Conservation (phyloP, 2,113 vertebrate genomes). For the Sporophila hypoxantha region DNA sequence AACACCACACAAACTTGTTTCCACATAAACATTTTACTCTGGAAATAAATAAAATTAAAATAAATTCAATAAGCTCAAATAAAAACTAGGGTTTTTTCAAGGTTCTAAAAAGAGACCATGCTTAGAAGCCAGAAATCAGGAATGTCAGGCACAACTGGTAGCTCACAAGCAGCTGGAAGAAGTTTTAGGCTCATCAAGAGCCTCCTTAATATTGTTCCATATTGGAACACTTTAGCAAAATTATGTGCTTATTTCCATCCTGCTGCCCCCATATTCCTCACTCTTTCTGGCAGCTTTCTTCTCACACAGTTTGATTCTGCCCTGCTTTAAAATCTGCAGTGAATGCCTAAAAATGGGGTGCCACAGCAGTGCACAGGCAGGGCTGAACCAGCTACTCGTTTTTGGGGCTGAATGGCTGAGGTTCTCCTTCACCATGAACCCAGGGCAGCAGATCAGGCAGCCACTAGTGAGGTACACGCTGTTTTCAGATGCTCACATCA, state of each 20-base stretch:
- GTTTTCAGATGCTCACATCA: neutral
- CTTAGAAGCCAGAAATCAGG: neutral
- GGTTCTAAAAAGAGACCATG: neutral
- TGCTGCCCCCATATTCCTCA: neutral
- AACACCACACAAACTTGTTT: neutral
- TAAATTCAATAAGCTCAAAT: neutral
- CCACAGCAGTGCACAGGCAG: neutral
- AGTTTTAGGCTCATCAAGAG: neutral
- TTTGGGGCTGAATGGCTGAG: rapidly evolving
- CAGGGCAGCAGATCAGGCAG: neutral
- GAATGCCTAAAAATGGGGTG: neutral
- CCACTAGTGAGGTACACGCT: rapidly evolving
- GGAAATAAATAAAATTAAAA: constrained; percentile 1
- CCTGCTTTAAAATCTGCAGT: neutral
- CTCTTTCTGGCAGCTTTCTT: neutral
- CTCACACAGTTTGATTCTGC: neutral
- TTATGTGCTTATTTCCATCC: neutral
- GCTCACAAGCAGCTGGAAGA: neutral
- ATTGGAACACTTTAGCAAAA: neutral
- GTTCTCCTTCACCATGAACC: neutral
- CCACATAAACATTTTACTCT: neutral
- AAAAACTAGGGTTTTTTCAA: neutral
- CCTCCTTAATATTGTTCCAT: neutral
- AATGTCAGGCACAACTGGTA: rapidly evolving
- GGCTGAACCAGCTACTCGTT: neutral